Percentiles rank a stretch among this genome's conserved stretches.
Conservation (phyloP, 2,113 vertebrate genomes). For the Leptocoma aspasia region DNA sequence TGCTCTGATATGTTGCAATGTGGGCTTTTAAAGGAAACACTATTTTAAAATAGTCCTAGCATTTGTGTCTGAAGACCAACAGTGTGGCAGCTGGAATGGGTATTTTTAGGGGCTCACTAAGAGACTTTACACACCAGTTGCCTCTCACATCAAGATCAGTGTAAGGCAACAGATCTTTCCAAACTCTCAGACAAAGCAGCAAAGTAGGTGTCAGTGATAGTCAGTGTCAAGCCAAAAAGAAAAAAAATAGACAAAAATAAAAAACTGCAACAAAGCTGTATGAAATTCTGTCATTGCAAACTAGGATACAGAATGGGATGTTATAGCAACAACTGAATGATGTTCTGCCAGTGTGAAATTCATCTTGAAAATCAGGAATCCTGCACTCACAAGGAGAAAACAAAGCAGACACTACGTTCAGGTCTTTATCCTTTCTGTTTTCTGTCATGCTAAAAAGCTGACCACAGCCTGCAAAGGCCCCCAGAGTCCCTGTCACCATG, state of each 20-base stretch:
- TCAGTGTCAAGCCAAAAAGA: background rate
- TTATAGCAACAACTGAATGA: background rate
- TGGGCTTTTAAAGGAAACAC: background rate
- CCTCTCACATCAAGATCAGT: background rate
- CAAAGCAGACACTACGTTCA: rapidly evolving
- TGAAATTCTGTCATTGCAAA: background rate
- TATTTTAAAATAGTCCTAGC: background rate
- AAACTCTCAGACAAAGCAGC: background rate
- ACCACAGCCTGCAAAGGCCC: background rate
- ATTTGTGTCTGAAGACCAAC: background rate
- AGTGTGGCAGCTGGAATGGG: background rate
- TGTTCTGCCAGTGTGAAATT: background rate
- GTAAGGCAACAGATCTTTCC: background rate
- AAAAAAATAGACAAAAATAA: background rate
- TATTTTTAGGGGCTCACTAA: background rate
- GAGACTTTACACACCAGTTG: background rate
- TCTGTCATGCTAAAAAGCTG: background rate
- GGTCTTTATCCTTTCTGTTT: background rate
- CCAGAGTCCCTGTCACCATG: background rate
- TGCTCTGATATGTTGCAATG: background rate
- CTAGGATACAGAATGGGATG: background rate
- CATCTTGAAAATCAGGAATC: background rate
- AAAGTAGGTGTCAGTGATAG: background rate
- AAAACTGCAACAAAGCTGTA: background rate
- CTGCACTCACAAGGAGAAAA: background rate